phyloP scores from a whole-genome alignment of 2,113 vertebrate species.

The Nothoprocta pentlandii region DNA sequence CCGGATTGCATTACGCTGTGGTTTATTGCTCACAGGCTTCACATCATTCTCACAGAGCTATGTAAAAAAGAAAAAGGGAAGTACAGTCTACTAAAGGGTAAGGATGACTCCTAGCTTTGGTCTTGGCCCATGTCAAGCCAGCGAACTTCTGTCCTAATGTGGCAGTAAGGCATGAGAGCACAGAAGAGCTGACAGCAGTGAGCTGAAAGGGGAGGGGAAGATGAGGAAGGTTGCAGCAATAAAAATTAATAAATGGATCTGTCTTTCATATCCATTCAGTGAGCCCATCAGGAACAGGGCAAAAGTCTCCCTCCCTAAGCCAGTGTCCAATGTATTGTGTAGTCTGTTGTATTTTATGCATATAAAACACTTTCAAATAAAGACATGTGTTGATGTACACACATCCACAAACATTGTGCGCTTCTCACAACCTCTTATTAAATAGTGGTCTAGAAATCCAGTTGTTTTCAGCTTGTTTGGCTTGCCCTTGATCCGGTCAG shows the following conservation, averaged over 20 bases:
- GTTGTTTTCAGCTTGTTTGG: background rate
- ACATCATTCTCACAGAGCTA: conserved; percentile 17
- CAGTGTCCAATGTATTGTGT: fast-evolving
- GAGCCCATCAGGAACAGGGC: background rate
- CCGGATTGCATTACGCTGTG: background rate
- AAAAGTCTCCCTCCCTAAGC: background rate
- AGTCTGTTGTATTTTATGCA: background rate
- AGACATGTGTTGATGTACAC: background rate
- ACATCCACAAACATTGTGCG: background rate
- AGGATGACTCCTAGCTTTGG: background rate
- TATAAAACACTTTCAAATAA: background rate
- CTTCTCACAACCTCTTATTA: background rate
- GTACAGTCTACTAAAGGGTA: background rate
- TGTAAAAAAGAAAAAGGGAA: background rate
- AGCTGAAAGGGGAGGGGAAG: background rate
- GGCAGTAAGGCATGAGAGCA: background rate
- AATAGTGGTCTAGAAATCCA: background rate
- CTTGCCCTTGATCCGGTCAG: background rate
- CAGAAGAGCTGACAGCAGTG: background rate
- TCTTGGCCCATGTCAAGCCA: background rate
- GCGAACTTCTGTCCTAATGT: background rate
- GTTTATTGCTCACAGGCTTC: conserved; percentile 58
- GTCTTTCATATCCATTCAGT: background rate
- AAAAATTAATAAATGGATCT: background rate
- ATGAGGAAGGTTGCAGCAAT: background rate